Percentiles rank a stretch among this genome's conserved stretches.
Conservation (phyloP, 1,140 invertebrate genomes). For the Amyelois transitella region DNA sequence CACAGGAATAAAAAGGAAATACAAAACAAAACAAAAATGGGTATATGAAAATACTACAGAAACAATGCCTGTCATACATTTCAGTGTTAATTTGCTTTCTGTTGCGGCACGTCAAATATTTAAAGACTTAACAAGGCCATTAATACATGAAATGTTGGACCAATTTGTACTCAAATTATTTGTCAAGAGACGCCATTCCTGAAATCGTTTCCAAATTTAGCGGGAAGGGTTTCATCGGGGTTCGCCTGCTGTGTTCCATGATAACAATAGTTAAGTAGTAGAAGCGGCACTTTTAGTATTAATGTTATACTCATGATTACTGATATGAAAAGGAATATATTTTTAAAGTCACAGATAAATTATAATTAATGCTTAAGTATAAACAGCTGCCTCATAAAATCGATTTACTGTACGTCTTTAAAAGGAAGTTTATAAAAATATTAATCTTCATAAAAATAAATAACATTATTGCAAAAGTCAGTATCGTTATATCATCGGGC, state of each 20-base stretch:
- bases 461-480: slow-evolving; percentile 42
- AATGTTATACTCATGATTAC: not conserved
- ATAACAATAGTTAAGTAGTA: slow-evolving; percentile 33
- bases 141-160: slow-evolving; percentile 47
- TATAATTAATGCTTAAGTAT: no score
- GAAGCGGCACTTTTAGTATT: slow-evolving; percentile 9
- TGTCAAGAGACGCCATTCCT: slow-evolving; percentile 50
- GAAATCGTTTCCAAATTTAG: slow-evolving; percentile 67
- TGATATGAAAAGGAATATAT: no score
- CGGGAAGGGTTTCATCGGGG: slow-evolving; percentile 38
- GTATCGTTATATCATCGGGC: slow-evolving; percentile 52
- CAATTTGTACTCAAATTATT: slow-evolving; percentile 62
- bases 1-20: no score
- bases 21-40: no score
- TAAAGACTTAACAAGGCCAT: slow-evolving; percentile 45
- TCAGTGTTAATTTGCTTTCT: slow-evolving; percentile 18
- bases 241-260: slow-evolving; percentile 24
- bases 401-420: no score
- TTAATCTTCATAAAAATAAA: not conserved
- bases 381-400: no score
- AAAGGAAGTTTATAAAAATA: no score
- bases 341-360: no score
- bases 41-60: no score
- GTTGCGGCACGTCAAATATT: slow-evolving; percentile 39
- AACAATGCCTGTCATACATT: slow-evolving; percentile 1